Base-by-base conservation (phyloP, 2,888 invertebrate species). In the Griposia aprilina region DNA sequence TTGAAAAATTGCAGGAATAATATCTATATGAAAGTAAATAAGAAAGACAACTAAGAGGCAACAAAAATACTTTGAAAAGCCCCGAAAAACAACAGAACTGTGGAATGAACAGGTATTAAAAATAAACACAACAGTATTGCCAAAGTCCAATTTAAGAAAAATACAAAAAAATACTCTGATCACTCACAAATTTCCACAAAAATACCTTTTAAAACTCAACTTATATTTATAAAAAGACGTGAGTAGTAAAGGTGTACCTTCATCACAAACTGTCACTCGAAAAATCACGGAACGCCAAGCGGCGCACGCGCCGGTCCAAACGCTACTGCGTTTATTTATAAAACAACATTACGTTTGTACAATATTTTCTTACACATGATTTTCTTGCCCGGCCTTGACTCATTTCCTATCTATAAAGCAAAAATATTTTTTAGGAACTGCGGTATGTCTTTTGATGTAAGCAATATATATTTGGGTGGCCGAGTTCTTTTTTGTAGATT, bases 271-370 rank as follows among this genome's bases (percentile, higher is more conserved):
- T 88, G 88, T 87, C 86, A 89, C 86, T 78, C 71, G 79, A 83
- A 80, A 82, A 85, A 81, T 81, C 76, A 77, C 84, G 68, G 76
- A 81, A 81, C 89, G 73, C 83, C 81, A 63, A 80, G 84, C 84
- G 85, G 87, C 89, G 89, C 90, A 88, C 76, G 90, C 89, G 89
- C 87, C 90, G 91, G 81, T 89, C 90, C 90, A 84, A 90, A 91
- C 92, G 88, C 90, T 87, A 96, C 96, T 95, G 95, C 91, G 93
- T 95, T 94, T 96, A 97, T 95, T 96, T 96, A 95, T 96, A 96
- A 94, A 88, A 79, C 82, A 92, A 92, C 94, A 94, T 94, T 94
- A 94, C 93, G 94, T 93, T 86, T 93, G 92, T 91, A 93, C 93
- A 95, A 94, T 95, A 96, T 96, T 96, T 95, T 95, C 94, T 93